A percentile compares a stretch with the other conserved stretches of the same genome.
These are phyloP conservation scores for Acropternis orthonyx DNA, from an alignment of 2,797 vertebrate species.

Conservation along the genomic window DNA sequence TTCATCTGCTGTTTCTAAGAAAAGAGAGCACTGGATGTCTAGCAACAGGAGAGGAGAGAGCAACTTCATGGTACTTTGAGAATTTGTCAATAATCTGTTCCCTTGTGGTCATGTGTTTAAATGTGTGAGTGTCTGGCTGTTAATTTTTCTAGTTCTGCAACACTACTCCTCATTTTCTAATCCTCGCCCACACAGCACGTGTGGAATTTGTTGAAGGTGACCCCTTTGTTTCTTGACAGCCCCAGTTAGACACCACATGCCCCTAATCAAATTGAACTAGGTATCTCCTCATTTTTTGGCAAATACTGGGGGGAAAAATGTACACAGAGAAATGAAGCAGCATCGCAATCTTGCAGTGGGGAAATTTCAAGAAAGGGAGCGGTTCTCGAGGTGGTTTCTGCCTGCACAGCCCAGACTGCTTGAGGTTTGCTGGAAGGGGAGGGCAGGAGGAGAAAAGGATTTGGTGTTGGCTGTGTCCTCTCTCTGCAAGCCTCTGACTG, in stretches of 20 bases:
- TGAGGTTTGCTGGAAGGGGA: neutral
- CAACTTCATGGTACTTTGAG: conserved; percentile 1
- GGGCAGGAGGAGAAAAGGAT: neutral
- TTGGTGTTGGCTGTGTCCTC: neutral
- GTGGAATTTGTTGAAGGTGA: neutral
- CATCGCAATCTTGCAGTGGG: neutral
- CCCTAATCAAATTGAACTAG: neutral
- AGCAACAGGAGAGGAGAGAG: neutral
- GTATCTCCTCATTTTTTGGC: neutral
- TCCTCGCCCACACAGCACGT: neutral
- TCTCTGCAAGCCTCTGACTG: neutral
- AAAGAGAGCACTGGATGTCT: neutral
- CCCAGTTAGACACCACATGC: neutral
- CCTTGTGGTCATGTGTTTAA: neutral
- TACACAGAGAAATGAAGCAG: neutral
- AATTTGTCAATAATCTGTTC: neutral
- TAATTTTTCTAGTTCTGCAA: neutral
- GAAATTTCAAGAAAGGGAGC: neutral
- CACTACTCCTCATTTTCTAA: neutral
- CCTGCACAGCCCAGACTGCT: neutral
- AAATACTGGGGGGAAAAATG: neutral
- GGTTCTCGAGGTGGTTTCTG: neutral
- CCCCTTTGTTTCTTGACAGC: neutral
- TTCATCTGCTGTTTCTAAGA: conserved; percentile 49
- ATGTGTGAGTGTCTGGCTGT: neutral